A percentile compares a stretch with the other conserved stretches of the same genome.
Conservation (phyloP, 1,140 invertebrate genomes). For the Polypedilum pembai region DNA sequence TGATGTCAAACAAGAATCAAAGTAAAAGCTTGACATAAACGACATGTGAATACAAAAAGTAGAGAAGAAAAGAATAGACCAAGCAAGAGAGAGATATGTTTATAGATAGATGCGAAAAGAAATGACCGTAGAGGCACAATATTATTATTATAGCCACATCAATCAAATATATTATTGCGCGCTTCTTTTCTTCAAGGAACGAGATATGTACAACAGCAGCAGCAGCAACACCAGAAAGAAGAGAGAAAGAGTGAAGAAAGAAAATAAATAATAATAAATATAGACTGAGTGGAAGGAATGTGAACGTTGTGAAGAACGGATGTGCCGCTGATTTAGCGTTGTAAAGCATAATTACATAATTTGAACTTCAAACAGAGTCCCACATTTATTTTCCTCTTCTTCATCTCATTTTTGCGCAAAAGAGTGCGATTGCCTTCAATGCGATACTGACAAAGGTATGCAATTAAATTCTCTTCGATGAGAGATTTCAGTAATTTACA, state of each 20-base stretch:
- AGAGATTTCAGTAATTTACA: slow-evolving; percentile 13
- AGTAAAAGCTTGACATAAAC: slow-evolving; percentile 5
- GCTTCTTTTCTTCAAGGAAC: neutral
- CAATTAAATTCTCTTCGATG: neutral
- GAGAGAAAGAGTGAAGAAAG: too few relatives aligned
- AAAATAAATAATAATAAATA: neutral
- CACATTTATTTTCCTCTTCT: neutral
- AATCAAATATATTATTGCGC: slow-evolving; percentile 18
- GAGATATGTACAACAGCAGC: too few relatives aligned
- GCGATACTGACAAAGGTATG: neutral
- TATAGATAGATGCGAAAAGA: neutral
- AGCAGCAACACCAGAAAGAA: too few relatives aligned
- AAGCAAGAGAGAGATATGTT: too few relatives aligned
- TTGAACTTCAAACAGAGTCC: slow-evolving; percentile 16
- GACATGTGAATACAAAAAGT: neutral
- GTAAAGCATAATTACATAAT: slow-evolving; percentile 19
- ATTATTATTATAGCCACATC: slow-evolving; percentile 12
- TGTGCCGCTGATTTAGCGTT: slow-evolving; percentile 15
- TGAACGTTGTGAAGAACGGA: slow-evolving; percentile 10
- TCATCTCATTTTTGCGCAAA: neutral
- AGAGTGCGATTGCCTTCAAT: neutral
- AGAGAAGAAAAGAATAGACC: neutral
- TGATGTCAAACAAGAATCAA: neutral
- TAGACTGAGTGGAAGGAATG: neutral
- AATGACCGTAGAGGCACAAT: neutral